A percentile compares a stretch with the other conserved stretches of the same genome.
Evolutionary conservation across 2,113 vertebrate genomes (phyloP).

Genomic region (Phylloscopus whistleri): DNA sequence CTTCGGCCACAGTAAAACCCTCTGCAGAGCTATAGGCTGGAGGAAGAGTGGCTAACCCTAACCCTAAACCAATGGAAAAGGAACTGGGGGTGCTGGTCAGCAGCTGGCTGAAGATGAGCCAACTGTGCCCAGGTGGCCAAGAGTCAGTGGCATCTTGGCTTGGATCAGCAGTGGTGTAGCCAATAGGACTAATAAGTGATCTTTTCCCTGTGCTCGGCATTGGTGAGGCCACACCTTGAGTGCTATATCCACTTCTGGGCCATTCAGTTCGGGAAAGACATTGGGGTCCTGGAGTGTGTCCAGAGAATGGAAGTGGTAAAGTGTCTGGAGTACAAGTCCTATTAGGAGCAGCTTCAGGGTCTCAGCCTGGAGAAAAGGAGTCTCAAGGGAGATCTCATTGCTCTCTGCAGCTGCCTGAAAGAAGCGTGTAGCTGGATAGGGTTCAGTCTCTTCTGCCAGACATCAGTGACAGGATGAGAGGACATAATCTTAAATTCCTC

Average conservation of each 20-base stretch:
- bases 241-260: background rate
- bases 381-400: background rate
- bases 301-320: background rate
- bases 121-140: background rate
- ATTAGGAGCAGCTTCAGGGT: fast-evolving
- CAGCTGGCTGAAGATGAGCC: background rate
- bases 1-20: background rate
- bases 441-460: background rate
- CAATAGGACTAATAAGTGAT: background rate
- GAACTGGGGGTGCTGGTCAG: background rate
- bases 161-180: background rate
- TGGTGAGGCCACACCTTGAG: background rate
- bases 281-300: background rate
- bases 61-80: background rate
- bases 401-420: background rate
- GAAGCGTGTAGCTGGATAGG: too few species aligned
- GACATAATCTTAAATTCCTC: background rate
- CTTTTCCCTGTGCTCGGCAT: background rate
- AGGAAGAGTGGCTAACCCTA: background rate
- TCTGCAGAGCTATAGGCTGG: background rate
- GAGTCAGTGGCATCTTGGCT: background rate
- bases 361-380: background rate
- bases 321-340: background rate
- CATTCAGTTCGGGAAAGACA: background rate
- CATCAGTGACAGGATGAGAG: background rate